phyloP scores from a whole-genome alignment of 2,113 vertebrate species.

The Hippocampus guttulatus region DNA sequence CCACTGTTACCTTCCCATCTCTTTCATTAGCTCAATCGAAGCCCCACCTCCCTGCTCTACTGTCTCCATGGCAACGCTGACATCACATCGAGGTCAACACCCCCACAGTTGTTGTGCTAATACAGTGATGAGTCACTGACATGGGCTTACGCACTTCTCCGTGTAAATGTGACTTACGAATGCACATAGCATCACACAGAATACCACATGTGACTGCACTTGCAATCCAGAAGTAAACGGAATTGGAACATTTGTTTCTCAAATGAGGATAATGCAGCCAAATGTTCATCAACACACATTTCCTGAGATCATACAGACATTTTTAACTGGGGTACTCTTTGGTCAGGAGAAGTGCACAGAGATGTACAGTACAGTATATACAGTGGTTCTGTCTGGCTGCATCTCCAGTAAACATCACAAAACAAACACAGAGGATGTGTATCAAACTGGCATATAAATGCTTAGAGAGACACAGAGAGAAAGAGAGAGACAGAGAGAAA shows the following conservation, averaged over 20 bases:
- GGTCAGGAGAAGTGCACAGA: too few relatives aligned
- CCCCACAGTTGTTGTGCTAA: conserved; percentile 71
- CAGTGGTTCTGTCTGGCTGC: too few relatives aligned
- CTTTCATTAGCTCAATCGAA: conserved; percentile 45
- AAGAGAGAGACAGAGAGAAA: too few relatives aligned
- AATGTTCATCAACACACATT: too few relatives aligned
- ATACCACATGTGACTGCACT: conserved; percentile 32
- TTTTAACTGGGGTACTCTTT: too few relatives aligned
- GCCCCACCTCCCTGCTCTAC: conserved; percentile 49
- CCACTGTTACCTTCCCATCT: conserved; percentile 50
- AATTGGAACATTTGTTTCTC: background rate
- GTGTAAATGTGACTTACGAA: conserved; percentile 48
- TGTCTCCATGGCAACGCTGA: conserved; percentile 76
- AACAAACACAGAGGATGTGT: too few relatives aligned
- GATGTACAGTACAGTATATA: too few relatives aligned
- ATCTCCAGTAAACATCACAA: too few relatives aligned
- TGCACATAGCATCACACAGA: conserved; percentile 37
- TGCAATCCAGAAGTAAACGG: conserved; percentile 7
- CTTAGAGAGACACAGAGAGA: too few relatives aligned
- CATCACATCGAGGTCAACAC: conserved; percentile 72
- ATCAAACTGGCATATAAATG: too few relatives aligned
- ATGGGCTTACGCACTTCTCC: conserved; percentile 64
- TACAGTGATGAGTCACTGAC: conserved; percentile 75
- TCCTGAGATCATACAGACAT: too few relatives aligned
- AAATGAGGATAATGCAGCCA: background rate